These are phyloP conservation scores for Vidua chalybeata DNA, from an alignment of 2,113 vertebrate genomes.

Conservation along the genomic window DNA sequence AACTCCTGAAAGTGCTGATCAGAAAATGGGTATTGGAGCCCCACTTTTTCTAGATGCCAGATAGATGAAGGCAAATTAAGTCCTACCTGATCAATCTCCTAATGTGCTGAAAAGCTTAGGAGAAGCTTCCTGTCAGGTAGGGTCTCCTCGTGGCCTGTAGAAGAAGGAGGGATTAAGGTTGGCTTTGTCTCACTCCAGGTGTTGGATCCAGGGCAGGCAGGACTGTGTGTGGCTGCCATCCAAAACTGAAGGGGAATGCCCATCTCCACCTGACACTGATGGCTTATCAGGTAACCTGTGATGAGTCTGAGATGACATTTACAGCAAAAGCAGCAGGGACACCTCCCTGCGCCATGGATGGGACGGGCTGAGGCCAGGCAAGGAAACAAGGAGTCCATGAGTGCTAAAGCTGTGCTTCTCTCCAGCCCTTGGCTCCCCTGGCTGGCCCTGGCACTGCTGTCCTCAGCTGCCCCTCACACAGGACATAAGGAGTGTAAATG, in stretches of 20 bases:
- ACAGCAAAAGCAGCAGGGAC: neutral
- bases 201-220: neutral
- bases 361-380: neutral
- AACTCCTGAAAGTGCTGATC: neutral
- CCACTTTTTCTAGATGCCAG: neutral
- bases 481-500: neutral
- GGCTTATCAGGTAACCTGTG: neutral
- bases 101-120: neutral
- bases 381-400: accelerated
- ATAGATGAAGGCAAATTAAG: neutral
- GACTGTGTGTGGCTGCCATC: neutral
- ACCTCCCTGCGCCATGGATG: accelerated
- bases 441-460: neutral
- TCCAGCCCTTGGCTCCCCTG: neutral
- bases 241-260: neutral
- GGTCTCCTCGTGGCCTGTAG: neutral
- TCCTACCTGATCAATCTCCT: neutral
- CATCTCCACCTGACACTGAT: neutral
- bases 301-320: neutral
- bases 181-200: neutral
- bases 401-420: neutral
- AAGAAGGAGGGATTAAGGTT: neutral
- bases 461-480: neutral
- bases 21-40: neutral
- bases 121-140: neutral